These are phyloP conservation scores for Poeciliopsis occidentalis DNA, from an alignment of 2,113 vertebrate species.

Conservation along the genomic window DNA sequence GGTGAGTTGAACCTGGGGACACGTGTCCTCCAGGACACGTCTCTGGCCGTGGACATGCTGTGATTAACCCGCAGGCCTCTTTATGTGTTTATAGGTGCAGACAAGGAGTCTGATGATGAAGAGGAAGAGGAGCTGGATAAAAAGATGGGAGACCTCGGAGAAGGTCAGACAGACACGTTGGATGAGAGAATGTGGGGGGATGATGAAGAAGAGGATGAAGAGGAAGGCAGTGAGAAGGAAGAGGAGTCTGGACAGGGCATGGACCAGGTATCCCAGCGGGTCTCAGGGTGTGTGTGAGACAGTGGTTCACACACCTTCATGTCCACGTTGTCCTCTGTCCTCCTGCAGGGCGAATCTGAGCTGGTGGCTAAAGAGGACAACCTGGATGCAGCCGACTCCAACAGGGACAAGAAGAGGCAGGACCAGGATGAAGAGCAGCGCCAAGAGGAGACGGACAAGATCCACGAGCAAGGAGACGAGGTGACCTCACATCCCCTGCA, in stretches of 20 bases:
- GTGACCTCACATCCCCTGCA: conserved; percentile 64
- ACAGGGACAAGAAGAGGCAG: conserved; percentile 84
- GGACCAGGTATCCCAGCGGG: conserved; percentile 86
- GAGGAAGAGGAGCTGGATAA: conserved; percentile 90
- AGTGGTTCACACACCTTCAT: too few species aligned
- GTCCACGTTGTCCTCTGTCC: not conserved
- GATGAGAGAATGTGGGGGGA: conserved; percentile 95
- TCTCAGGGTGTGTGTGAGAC: too few species aligned
- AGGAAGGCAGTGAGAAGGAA: conserved; percentile 80
- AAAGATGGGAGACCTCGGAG: conserved; percentile 93
- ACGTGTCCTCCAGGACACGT: not conserved
- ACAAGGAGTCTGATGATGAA: conserved; percentile 86
- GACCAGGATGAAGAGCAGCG: conserved; percentile 78
- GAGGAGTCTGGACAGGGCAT: conserved; percentile 94
- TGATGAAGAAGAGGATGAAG: conserved; percentile 85
- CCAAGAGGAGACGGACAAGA: conserved; percentile 81
- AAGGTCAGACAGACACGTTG: conserved; percentile 90
- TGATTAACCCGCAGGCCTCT: not conserved
- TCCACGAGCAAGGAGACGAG: conserved; percentile 94
- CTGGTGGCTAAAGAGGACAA: conserved; percentile 95
- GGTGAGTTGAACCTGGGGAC: conserved; percentile 70
- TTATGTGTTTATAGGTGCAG: conserved; percentile 73
- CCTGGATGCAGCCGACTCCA: conserved; percentile 79
- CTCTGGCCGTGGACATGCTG: too few species aligned
- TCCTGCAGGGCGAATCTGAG: conserved; percentile 86